Percentiles rank a stretch among this genome's conserved stretches.
Conservation (phyloP, 2,888 invertebrate genomes). For the Pseudococcus longispinus region DNA sequence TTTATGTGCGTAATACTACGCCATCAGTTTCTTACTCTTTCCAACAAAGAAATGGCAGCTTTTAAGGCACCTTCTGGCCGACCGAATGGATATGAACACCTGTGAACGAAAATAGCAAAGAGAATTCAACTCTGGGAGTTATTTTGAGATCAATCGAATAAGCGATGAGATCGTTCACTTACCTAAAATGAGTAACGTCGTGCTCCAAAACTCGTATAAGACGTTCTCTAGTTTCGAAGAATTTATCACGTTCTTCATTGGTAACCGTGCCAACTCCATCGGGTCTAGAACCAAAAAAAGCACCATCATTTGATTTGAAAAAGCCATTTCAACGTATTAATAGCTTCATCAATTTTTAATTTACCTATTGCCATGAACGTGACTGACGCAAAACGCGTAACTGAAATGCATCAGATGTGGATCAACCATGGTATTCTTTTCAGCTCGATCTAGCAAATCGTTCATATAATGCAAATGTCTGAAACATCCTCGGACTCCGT, state of each 20-base stretch:
- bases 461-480: constrained; percentile 95
- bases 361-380: constrained; percentile 98
- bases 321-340: background rate
- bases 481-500: constrained; percentile 96
- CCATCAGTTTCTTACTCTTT: constrained; percentile 69
- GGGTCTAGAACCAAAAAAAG: constrained; percentile 73
- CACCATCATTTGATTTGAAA: background rate
- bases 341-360: constrained; percentile 60
- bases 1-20: background rate
- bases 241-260: constrained; percentile 96
- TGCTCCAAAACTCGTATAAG: constrained; percentile 90
- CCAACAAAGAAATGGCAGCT: constrained; percentile 92
- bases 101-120: constrained; percentile 61
- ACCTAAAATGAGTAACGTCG: constrained; percentile 99
- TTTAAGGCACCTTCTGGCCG: constrained; percentile 97
- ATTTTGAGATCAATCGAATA: no score
- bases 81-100: constrained; percentile 98
- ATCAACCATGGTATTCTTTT: constrained; percentile 92
- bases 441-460: constrained; percentile 93
- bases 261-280: constrained; percentile 99
- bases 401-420: constrained; percentile 98
- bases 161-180: no score
- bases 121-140: no score
- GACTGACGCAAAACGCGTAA: constrained; percentile 99
- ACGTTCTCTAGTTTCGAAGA: constrained; percentile 96